Evolutionary conservation across 2,113 vertebrate genomes (phyloP).

Genomic region (Sylvilagus bachmani): DNA sequence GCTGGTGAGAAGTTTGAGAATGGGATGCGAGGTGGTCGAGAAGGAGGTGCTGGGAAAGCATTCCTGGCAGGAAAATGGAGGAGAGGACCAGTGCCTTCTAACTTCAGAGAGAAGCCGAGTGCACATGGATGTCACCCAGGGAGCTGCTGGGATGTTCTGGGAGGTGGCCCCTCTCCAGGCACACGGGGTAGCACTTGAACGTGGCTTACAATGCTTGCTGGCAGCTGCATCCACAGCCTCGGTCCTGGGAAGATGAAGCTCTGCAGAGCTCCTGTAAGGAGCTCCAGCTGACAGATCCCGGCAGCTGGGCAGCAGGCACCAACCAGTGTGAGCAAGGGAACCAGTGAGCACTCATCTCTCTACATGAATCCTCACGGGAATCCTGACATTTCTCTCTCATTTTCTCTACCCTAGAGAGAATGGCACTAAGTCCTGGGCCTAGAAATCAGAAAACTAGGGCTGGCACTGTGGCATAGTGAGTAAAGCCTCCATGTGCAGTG

Average conservation of each 20-base stretch:
- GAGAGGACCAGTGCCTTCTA: not conserved
- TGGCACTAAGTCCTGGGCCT: not conserved
- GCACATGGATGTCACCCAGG: not conserved
- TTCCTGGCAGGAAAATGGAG: not conserved
- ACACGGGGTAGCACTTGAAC: accelerated
- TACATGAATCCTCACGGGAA: not conserved
- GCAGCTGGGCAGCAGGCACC: not conserved
- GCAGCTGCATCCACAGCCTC: not conserved
- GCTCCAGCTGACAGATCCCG: not conserved
- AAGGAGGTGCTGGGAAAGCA: not conserved
- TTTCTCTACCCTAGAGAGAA: not conserved
- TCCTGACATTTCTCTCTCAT: not conserved
- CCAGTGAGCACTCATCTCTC: not conserved
- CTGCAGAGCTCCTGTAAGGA: not conserved
- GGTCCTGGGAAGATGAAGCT: not conserved
- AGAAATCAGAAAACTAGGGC: not conserved
- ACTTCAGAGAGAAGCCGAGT: constrained; percentile 29
- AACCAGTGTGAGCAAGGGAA: not conserved
- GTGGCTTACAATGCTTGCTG: not conserved
- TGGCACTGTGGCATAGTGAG: too few relatives aligned
- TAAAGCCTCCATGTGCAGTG: too few relatives aligned
- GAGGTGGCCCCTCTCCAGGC: not conserved
- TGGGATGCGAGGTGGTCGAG: not conserved
- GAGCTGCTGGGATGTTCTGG: not conserved
- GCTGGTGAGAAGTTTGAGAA: not conserved